These are phyloP conservation scores for Takifugu rubripes DNA, from an alignment of 2,797 vertebrate species.

Conservation along the genomic window DNA sequence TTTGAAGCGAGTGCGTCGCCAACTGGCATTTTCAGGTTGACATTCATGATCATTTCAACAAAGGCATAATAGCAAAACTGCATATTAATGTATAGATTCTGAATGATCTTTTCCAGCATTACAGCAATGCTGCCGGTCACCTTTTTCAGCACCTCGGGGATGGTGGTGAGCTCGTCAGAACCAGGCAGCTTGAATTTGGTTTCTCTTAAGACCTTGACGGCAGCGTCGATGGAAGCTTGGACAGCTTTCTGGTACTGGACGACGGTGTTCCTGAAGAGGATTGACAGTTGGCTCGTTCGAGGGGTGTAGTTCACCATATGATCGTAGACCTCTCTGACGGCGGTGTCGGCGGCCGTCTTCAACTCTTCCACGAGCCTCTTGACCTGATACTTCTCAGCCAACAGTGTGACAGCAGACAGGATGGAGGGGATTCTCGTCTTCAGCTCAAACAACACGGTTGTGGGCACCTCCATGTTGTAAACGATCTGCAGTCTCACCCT, in stretches of 20 bases:
- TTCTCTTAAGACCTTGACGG: slow-evolving; percentile 75
- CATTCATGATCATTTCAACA: slow-evolving; percentile 67
- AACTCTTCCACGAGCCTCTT: slow-evolving; percentile 67
- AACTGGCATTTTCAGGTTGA: slow-evolving; percentile 69
- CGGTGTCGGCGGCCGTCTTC: slow-evolving; percentile 61
- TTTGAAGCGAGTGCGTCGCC: slow-evolving; percentile 62
- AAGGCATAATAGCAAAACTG: slow-evolving; percentile 67
- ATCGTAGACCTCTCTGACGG: slow-evolving; percentile 60
- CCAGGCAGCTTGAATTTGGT: slow-evolving; percentile 80
- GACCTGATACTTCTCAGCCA: slow-evolving; percentile 76
- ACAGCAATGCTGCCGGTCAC: slow-evolving; percentile 55
- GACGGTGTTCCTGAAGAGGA: slow-evolving; percentile 65
- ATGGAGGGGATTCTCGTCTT: slow-evolving; percentile 75
- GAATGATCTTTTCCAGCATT: slow-evolving; percentile 54
- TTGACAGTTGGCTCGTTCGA: slow-evolving; percentile 68
- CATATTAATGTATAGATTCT: slow-evolving; percentile 42
- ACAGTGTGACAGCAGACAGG: slow-evolving; percentile 46
- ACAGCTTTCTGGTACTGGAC: slow-evolving; percentile 46
- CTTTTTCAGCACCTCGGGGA: slow-evolving; percentile 69
- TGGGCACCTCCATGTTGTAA: slow-evolving; percentile 78
- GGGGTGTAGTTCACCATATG: slow-evolving; percentile 51
- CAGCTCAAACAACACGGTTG: slow-evolving; percentile 70
- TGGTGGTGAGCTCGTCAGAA: slow-evolving; percentile 66
- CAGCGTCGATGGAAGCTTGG: slow-evolving; percentile 70
- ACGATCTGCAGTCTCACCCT: slow-evolving; percentile 70